These are phyloP conservation scores for Philopedon plagiatum DNA, from an alignment of 2,888 invertebrate species.

Conservation along the genomic window DNA sequence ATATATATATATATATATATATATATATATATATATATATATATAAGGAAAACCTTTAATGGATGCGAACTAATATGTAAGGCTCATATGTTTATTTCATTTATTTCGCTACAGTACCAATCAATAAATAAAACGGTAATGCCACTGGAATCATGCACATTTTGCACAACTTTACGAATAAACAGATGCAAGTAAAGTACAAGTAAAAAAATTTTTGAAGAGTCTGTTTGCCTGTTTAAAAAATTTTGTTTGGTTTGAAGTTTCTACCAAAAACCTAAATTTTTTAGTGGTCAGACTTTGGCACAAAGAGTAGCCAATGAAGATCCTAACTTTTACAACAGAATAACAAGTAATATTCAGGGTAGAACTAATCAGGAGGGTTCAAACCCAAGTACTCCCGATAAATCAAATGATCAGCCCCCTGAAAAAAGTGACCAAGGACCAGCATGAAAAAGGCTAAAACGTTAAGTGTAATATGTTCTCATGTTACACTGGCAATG, in stretches of 20 bases:
- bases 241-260: too few relatives aligned
- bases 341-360: constrained; percentile 48
- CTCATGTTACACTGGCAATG: constrained; percentile 3
- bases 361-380: not conserved
- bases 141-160: too few relatives aligned
- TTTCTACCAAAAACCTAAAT: too few relatives aligned
- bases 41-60: too few relatives aligned
- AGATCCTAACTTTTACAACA: constrained; percentile 87
- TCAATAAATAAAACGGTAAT: too few relatives aligned
- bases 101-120: too few relatives aligned
- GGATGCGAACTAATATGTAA: not conserved
- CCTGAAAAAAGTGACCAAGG: constrained; percentile 29
- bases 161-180: too few relatives aligned
- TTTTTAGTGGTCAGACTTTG: constrained; percentile 79
- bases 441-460: constrained; percentile 40
- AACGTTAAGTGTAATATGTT: constrained; percentile 23
- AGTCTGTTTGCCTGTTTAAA: too few relatives aligned
- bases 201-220: too few relatives aligned
- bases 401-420: constrained; percentile 11
- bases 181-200: too few relatives aligned
- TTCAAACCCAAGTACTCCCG: constrained; percentile 2
- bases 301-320: constrained; percentile 86
- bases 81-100: too few relatives aligned
- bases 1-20: not conserved
- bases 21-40: not conserved